These are phyloP conservation scores for Caenorhabditis sulstoni DNA, from an alignment of 2,888 invertebrate genomes.

Conservation along the genomic window DNA sequence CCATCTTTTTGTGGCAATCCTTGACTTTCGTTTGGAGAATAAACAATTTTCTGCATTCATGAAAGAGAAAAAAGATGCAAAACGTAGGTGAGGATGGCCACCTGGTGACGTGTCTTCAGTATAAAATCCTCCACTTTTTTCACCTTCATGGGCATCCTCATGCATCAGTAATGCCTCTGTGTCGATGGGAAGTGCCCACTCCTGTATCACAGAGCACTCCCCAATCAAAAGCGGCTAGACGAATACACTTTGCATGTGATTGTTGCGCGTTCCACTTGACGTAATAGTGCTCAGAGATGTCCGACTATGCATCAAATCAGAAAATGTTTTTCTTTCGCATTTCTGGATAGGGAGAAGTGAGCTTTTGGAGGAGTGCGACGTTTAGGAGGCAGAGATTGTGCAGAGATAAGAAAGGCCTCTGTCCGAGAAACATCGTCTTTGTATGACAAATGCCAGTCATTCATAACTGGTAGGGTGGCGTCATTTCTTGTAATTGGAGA, in stretches of 20 bases:
- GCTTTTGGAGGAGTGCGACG: conserved; percentile 34
- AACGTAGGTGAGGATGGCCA: conserved; percentile 38
- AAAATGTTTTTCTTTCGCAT: conserved; percentile 18
- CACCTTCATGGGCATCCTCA: conserved; percentile 29
- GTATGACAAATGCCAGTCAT: not conserved
- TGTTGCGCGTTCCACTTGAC: conserved; percentile 23
- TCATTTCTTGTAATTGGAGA: not conserved
- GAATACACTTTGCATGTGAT: conserved; percentile 17
- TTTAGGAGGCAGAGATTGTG: conserved; percentile 22
- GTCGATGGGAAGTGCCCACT: not conserved
- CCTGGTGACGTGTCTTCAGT: conserved; percentile 35
- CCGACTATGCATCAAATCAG: conserved; percentile 6
- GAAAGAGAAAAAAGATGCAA: conserved; percentile 29
- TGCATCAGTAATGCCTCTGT: conserved; percentile 35
- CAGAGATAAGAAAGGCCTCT: conserved; percentile 16
- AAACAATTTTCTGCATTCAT: conserved; percentile 28
- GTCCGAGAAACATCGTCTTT: conserved; percentile 19
- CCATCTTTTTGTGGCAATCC: not conserved
- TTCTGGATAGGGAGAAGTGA: conserved; percentile 1
- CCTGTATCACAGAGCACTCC: not conserved
- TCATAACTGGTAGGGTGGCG: not conserved
- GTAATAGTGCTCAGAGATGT: not conserved
- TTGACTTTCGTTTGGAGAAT: conserved; percentile 27
- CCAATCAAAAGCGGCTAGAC: not conserved
- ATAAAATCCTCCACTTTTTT: conserved; percentile 30